phyloP scores from a whole-genome alignment of 2,888 invertebrate species.

The Caenorhabditis angaria region DNA sequence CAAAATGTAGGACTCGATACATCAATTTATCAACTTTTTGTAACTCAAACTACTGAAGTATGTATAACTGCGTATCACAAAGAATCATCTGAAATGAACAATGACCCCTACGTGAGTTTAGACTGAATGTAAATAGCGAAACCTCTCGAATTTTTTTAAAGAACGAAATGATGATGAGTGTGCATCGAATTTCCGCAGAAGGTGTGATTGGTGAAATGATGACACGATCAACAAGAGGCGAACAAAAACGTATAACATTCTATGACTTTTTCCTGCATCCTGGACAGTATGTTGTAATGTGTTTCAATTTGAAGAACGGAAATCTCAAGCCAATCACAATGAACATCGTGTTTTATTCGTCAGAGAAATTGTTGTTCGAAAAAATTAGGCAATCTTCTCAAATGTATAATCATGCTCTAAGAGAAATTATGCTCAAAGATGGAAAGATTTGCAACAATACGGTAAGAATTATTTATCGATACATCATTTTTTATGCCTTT shows the following conservation, averaged over 20 bases:
- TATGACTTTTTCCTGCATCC: conserved; percentile 62
- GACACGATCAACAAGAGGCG: conserved; percentile 49
- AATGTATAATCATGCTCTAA: conserved; percentile 90
- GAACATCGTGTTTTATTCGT: conserved; percentile 76
- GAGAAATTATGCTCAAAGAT: conserved; percentile 86
- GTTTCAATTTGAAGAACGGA: conserved; percentile 18
- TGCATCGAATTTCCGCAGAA: not conserved
- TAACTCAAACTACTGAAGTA: too few relatives aligned
- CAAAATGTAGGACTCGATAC: conserved; percentile 14
- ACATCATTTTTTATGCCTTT: not conserved
- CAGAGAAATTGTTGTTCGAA: conserved; percentile 87
- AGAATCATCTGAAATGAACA: too few relatives aligned
- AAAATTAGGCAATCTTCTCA: conserved; percentile 86
- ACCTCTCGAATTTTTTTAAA: too few relatives aligned
- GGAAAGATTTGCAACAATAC: conserved; percentile 25
- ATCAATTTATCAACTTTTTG: not conserved
- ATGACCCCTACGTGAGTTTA: too few relatives aligned
- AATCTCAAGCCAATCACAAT: conserved; percentile 9
- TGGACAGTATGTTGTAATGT: conserved; percentile 49
- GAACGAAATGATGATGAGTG: too few relatives aligned
- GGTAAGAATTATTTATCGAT: not conserved
- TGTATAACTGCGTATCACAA: too few relatives aligned
- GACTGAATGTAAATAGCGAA: too few relatives aligned
- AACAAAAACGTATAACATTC: conserved; percentile 28
- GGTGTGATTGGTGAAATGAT: conserved; percentile 33